A percentile compares a stretch with the other conserved stretches of the same genome.
Evolutionary conservation across 2,113 vertebrate genomes (phyloP).

Genomic region (Leptobrachium ailaonicum): DNA sequence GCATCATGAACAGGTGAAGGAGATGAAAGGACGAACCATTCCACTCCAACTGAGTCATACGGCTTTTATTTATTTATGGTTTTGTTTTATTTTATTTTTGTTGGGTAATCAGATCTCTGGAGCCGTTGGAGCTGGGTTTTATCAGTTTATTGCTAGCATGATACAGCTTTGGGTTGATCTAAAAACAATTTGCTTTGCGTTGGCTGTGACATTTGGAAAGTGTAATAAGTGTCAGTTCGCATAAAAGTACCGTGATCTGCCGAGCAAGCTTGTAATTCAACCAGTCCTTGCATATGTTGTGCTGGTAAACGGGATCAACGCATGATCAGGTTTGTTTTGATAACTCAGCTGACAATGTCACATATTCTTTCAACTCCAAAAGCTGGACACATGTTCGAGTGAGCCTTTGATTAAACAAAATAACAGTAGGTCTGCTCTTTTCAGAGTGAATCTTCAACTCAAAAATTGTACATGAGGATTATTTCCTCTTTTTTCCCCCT

Average conservation of each 20-base stretch:
- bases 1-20: neutral
- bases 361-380: constrained; percentile 57
- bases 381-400: constrained; percentile 54
- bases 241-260: constrained; percentile 49
- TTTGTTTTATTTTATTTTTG: no score
- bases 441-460: no score
- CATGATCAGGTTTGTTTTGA: constrained; percentile 60
- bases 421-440: neutral
- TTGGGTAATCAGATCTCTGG: constrained; percentile 30
- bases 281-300: constrained; percentile 40
- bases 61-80: constrained; percentile 5
- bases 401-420: constrained; percentile 3
- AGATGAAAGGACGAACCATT: constrained; percentile 10
- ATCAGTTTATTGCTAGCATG: constrained; percentile 40
- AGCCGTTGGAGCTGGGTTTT: constrained; percentile 27
- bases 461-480: no score
- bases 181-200: constrained; percentile 46
- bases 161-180: constrained; percentile 47
- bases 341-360: constrained; percentile 59
- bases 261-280: constrained; percentile 51
- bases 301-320: constrained; percentile 29
- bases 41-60: neutral
- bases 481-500: no score
- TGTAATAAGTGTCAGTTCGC: constrained; percentile 52
- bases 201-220: constrained; percentile 49